Conservation (phyloP, 2,113 vertebrate genomes). For the Leptocoma aspasia region DNA sequence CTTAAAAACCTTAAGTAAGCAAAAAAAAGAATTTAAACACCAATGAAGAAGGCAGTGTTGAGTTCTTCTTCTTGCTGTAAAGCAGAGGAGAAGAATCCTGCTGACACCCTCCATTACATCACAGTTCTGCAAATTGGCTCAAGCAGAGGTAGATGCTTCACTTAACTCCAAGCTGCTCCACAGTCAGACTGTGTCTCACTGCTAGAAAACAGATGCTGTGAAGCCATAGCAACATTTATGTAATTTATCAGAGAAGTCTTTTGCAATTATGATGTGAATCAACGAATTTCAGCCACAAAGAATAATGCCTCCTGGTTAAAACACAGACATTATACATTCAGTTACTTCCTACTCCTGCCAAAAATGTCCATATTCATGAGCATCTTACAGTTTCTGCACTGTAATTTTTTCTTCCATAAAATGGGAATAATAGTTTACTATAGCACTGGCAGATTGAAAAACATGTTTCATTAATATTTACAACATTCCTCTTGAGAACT, state of each 20-base stretch:
- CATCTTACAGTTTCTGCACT: not conserved
- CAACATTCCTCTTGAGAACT: not conserved
- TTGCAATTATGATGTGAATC: not conserved
- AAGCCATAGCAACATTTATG: conserved; percentile 19
- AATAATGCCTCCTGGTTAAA: not conserved
- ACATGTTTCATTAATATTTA: not conserved
- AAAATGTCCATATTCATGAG: not conserved
- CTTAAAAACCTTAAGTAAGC: not conserved
- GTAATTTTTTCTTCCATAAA: not conserved
- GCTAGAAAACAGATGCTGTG: not conserved
- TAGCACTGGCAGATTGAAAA: not conserved
- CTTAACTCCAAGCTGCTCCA: not conserved
- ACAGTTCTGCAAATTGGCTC: not conserved
- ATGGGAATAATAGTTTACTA: not conserved
- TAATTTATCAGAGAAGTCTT: not conserved
- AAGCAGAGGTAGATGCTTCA: not conserved
- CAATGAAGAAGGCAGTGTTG: not conserved
- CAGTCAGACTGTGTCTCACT: not conserved
- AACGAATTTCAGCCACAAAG: not conserved
- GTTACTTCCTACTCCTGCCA: not conserved
- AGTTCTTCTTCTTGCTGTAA: not conserved
- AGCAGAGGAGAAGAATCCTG: not conserved
- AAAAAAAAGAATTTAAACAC: not conserved
- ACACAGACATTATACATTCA: not conserved
- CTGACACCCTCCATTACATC: not conserved